These are phyloP conservation scores for Drosophila hydei DNA, from an alignment of 1,140 invertebrate genomes.

Conservation along the genomic window DNA sequence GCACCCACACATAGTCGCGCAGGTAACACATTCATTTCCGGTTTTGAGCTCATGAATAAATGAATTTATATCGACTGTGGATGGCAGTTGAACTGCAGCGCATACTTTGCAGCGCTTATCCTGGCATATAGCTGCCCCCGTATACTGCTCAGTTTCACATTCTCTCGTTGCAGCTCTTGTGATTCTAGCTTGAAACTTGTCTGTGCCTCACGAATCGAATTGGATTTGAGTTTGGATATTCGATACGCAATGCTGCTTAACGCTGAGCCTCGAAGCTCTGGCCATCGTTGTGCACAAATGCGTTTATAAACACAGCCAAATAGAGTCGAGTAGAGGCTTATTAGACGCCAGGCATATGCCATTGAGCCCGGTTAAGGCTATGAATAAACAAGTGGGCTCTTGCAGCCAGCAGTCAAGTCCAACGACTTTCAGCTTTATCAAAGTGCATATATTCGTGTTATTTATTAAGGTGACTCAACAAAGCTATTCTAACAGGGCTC, in stretches of 20 bases:
- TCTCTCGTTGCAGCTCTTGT: not conserved
- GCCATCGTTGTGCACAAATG: constrained; percentile 45
- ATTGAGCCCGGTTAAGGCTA: constrained; percentile 2
- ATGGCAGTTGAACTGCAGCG: constrained; percentile 67
- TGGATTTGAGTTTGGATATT: constrained; percentile 16
- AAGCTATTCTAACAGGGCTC: not conserved
- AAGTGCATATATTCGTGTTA: not conserved
- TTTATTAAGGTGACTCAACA: not conserved
- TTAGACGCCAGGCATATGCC: constrained; percentile 10
- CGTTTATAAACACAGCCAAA: constrained; percentile 47
- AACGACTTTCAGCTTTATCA: not conserved
- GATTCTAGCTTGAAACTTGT: constrained; percentile 22
- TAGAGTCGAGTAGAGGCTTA: constrained; percentile 47
- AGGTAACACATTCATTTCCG: constrained; percentile 72
- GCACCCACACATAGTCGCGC: constrained; percentile 19
- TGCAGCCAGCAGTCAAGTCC: not conserved
- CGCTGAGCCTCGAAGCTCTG: constrained; percentile 1
- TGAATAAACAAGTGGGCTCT: constrained; percentile 10
- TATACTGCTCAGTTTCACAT: not conserved
- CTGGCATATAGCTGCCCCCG: not conserved
- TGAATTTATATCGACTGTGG: constrained; percentile 77
- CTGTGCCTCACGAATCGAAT: constrained; percentile 20
- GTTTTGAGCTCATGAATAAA: constrained; percentile 77
- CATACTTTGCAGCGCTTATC: constrained; percentile 57
- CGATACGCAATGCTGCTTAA: constrained; percentile 3